phyloP scores from a whole-genome alignment of 2,113 vertebrate genomes.

The Chauna torquata region DNA sequence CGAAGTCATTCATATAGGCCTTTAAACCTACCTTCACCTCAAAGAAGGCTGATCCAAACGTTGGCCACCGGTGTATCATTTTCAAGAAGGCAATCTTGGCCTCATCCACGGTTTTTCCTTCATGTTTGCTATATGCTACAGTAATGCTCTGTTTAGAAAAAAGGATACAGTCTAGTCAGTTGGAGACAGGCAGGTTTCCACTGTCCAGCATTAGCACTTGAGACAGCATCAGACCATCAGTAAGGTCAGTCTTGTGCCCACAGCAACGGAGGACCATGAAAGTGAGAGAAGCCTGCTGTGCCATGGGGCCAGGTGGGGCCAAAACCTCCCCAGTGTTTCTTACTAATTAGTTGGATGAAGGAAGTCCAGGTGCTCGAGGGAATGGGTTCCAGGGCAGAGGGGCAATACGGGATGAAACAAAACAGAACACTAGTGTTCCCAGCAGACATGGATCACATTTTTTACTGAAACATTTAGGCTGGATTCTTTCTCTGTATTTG shows the following conservation, averaged over 20 bases:
- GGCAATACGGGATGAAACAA: not conserved
- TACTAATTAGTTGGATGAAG: not conserved
- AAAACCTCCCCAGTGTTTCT: not conserved
- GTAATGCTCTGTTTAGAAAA: conserved; percentile 73
- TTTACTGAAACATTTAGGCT: not conserved
- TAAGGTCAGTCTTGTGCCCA: not conserved
- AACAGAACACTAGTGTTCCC: not conserved
- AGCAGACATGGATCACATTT: not conserved
- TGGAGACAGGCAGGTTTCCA: not conserved
- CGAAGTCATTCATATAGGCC: not conserved
- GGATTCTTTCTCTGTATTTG: not conserved
- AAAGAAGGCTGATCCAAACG: conserved; percentile 97
- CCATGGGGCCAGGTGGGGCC: not conserved
- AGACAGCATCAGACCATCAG: not conserved
- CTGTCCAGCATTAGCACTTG: not conserved
- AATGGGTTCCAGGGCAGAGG: not conserved
- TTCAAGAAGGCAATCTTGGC: conserved; percentile 90
- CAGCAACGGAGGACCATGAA: not conserved
- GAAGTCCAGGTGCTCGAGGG: not conserved
- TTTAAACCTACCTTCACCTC: conserved; percentile 90
- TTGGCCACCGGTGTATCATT: conserved; percentile 86
- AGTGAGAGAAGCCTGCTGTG: not conserved
- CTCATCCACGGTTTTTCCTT: conserved; percentile 81
- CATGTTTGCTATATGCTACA: conserved; percentile 81
- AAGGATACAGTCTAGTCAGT: not conserved